Evolutionary conservation across 2,888 invertebrate genomes (phyloP).

Genomic region (Tolmerus cingulatus): DNA sequence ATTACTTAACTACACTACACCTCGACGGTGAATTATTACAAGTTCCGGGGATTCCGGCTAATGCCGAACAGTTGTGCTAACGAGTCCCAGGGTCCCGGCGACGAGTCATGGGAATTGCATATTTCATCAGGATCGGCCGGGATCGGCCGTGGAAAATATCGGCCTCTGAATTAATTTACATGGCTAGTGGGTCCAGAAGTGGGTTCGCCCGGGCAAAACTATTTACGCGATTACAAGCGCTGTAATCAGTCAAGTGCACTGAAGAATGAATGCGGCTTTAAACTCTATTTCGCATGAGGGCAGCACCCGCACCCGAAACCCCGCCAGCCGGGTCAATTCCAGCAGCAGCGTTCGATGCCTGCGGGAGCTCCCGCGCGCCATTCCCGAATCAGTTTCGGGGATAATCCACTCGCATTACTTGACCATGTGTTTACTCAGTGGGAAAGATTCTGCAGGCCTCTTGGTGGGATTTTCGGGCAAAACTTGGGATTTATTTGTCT

Average conservation of each 20-base stretch:
- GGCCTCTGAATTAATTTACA: slow-evolving; percentile 15
- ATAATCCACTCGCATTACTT: slow-evolving; percentile 23
- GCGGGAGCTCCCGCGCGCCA: neutral
- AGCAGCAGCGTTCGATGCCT: neutral
- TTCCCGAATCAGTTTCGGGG: slow-evolving; percentile 18
- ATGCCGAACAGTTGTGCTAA: neutral
- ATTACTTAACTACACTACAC: slow-evolving; percentile 6
- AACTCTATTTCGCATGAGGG: slow-evolving; percentile 7
- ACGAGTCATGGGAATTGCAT: neutral
- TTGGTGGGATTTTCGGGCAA: neutral
- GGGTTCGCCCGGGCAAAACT: neutral
- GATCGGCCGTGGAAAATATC: slow-evolving; percentile 3
- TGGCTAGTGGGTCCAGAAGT: neutral
- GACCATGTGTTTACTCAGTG: slow-evolving; percentile 28
- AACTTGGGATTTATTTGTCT: neutral
- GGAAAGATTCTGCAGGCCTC: neutral
- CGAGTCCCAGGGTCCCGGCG: neutral
- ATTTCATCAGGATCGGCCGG: neutral
- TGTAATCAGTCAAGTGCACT: slow-evolving; percentile 28
- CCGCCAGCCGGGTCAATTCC: slow-evolving; percentile 1
- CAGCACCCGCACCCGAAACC: neutral
- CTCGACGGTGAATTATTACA: neutral
- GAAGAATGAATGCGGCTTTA: slow-evolving; percentile 28
- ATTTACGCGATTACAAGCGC: slow-evolving; percentile 29
- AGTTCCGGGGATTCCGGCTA: neutral